phyloP scores from a whole-genome alignment of 2,888 invertebrate species.

The Eubasilissa splendida region DNA sequence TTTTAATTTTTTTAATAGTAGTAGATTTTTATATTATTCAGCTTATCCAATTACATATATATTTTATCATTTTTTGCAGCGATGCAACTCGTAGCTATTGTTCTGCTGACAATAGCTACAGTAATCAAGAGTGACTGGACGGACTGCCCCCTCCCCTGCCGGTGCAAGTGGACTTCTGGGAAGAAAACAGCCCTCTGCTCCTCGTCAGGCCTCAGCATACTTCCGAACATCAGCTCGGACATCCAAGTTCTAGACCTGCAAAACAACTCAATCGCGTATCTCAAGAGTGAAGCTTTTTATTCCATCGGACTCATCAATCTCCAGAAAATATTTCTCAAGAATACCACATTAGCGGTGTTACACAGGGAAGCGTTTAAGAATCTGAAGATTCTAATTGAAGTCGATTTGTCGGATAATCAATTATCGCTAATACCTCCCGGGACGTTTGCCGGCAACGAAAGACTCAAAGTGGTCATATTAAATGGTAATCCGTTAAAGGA shows the following conservation, averaged over 20 bases:
- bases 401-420: slow-evolving; percentile 89
- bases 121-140: slow-evolving; percentile 85
- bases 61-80: slow-evolving; percentile 44
- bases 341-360: slow-evolving; percentile 82
- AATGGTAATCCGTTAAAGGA: slow-evolving; percentile 87
- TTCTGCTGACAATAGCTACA: slow-evolving; percentile 62
- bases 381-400: slow-evolving; percentile 87
- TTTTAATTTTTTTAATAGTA: no score
- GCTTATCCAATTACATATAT: background rate
- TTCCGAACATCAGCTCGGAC: slow-evolving; percentile 77
- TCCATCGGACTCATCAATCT: slow-evolving; percentile 85
- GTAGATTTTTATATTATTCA: no score
- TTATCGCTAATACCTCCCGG: slow-evolving; percentile 82
- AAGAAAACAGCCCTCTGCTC: slow-evolving; percentile 92
- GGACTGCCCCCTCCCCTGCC: slow-evolving; percentile 88
- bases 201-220: slow-evolving; percentile 83
- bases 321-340: slow-evolving; percentile 85
- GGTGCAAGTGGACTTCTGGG: slow-evolving; percentile 93
- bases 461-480: slow-evolving; percentile 83
- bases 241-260: slow-evolving; percentile 85
- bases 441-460: slow-evolving; percentile 89
- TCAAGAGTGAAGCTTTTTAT: slow-evolving; percentile 86
- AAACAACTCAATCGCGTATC: slow-evolving; percentile 83
- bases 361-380: slow-evolving; percentile 90
- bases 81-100: slow-evolving; percentile 56